Evolutionary conservation across 2,113 vertebrate species (phyloP).

Genomic region (Pelecanoides urinatrix): DNA sequence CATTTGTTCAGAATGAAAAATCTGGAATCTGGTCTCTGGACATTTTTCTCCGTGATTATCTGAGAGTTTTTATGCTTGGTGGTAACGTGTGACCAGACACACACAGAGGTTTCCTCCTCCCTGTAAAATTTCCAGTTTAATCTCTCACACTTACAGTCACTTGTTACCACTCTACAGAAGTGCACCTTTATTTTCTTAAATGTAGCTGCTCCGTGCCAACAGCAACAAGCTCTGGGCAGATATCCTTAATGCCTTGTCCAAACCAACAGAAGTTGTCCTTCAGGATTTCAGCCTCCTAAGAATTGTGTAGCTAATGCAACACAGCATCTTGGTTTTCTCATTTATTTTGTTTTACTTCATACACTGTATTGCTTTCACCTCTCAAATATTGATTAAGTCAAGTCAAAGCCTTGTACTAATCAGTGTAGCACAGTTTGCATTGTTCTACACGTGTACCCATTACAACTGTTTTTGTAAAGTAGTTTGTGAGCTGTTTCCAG

Average conservation of each 20-base stretch:
- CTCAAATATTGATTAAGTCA: constrained; percentile 11
- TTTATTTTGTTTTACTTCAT: not conserved
- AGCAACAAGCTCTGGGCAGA: not conserved
- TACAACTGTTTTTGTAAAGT: not conserved
- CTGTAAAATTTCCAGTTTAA: not conserved
- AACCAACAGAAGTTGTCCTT: not conserved
- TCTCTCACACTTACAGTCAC: not conserved
- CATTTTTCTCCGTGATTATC: not conserved
- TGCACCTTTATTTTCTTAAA: not conserved
- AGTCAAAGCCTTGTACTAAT: not conserved
- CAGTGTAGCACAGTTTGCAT: not conserved
- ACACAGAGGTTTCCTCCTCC: not conserved
- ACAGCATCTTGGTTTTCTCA: not conserved
- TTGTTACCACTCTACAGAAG: not conserved
- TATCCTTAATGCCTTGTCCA: not conserved
- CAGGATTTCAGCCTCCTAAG: not conserved
- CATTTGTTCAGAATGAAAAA: not conserved
- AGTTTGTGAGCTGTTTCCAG: not conserved
- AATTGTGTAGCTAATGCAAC: not conserved
- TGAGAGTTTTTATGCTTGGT: not conserved
- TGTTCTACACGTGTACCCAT: not conserved
- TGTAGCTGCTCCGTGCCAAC: not conserved
- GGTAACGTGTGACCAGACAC: not conserved
- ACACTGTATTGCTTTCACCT: not conserved
- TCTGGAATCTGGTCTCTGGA: not conserved